phyloP scores from a whole-genome alignment of 2,797 vertebrate genomes.

The Dipus sagitta region DNA sequence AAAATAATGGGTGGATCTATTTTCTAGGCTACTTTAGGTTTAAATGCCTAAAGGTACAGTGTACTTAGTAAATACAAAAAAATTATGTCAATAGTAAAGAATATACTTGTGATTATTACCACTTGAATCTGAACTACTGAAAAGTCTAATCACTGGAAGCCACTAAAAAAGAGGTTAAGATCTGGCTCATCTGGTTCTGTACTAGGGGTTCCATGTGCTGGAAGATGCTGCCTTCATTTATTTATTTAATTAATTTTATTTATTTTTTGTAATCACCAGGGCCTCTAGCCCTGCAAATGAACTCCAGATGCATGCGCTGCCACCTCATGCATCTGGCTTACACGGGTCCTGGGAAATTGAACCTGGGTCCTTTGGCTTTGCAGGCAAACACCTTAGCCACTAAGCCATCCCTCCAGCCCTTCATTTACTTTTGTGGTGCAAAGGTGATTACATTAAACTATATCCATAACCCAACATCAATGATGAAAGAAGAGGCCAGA shows the following conservation, averaged over 20 bases:
- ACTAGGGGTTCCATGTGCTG: neutral
- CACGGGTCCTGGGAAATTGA: no score
- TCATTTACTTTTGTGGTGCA: neutral
- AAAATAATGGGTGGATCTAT: neutral
- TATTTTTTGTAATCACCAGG: no score
- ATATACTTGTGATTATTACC: neutral
- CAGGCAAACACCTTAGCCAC: no score
- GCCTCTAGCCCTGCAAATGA: no score
- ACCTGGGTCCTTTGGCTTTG: no score
- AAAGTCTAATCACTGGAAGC: constrained; percentile 1
- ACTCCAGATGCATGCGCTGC: no score
- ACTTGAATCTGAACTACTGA: constrained; percentile 23
- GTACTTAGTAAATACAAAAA: constrained; percentile 21
- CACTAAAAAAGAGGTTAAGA: neutral
- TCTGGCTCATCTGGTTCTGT: neutral
- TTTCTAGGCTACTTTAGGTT: neutral
- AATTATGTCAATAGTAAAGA: neutral
- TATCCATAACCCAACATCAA: neutral
- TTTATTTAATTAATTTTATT: no score
- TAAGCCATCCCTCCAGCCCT: no score
- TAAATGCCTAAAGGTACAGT: neutral
- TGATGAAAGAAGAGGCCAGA: neutral
- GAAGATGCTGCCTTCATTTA: neutral
- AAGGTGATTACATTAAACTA: neutral
- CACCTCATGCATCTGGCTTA: no score